These are phyloP conservation scores for Cabera pusaria DNA, from an alignment of 2,888 invertebrate genomes.

Conservation along the genomic window DNA sequence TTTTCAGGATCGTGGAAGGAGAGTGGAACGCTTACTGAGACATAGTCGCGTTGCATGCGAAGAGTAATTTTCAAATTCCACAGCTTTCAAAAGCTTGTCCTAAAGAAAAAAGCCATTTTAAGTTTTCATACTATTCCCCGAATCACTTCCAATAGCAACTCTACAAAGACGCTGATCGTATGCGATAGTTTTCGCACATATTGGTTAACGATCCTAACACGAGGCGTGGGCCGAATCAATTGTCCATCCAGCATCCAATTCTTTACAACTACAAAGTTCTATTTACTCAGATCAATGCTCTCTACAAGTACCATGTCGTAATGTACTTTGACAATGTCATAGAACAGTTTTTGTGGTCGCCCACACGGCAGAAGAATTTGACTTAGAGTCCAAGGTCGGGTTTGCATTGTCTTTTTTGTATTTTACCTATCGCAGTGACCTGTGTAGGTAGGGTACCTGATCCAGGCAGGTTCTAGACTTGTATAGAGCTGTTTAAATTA, in stretches of 20 bases:
- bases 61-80: too few relatives aligned
- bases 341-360: slow-evolving; percentile 81
- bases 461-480: slow-evolving; percentile 36
- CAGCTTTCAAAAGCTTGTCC: too few relatives aligned
- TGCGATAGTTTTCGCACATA: slow-evolving; percentile 6
- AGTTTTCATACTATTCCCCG: too few relatives aligned
- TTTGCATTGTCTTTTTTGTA: slow-evolving; percentile 74
- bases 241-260: slow-evolving; percentile 72
- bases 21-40: too few relatives aligned
- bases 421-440: slow-evolving; percentile 56
- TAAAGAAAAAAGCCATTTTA: too few relatives aligned
- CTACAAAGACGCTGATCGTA: too few relatives aligned
- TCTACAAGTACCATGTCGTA: slow-evolving; percentile 55
- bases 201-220: slow-evolving; percentile 31
- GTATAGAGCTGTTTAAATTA: slow-evolving; percentile 32
- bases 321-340: slow-evolving; percentile 65
- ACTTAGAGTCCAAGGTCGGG: slow-evolving; percentile 74
- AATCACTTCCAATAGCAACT: too few relatives aligned
- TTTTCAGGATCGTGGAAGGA: too few relatives aligned
- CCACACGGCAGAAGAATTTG: slow-evolving; percentile 78
- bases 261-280: slow-evolving; percentile 57
- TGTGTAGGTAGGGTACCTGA: slow-evolving; percentile 42
- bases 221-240: slow-evolving; percentile 74
- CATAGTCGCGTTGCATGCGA: too few relatives aligned
- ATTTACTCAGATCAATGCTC: slow-evolving; percentile 30